Conservation (phyloP, 2,888 invertebrate genomes). For the Copidosoma aretas region DNA sequence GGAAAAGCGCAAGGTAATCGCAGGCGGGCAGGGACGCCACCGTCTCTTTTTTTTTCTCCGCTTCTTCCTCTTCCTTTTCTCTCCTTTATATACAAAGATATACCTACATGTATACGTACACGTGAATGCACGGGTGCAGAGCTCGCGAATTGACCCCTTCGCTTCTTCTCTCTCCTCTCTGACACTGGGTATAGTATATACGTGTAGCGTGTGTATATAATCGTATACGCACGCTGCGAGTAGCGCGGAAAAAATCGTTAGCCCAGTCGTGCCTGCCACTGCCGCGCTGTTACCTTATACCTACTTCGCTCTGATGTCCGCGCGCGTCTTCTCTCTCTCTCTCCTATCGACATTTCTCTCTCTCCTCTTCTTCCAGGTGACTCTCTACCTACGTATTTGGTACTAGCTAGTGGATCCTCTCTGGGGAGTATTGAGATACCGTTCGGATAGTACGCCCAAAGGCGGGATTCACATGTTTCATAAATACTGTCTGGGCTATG, state of each 20-base stretch:
- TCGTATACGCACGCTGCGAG: background rate
- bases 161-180: background rate
- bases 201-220: background rate
- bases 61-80: background rate
- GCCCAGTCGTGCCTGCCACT: conserved; percentile 30
- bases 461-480: no score
- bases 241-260: conserved; percentile 39
- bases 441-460: no score
- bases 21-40: background rate
- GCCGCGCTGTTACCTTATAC: conserved; percentile 9
- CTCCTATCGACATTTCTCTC: background rate
- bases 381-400: background rate
- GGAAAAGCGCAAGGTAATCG: background rate
- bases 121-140: no score
- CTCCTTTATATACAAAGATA: background rate
- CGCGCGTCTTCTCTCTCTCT: background rate
- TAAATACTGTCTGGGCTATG: no score
- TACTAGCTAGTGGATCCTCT: no score
- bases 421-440: background rate
- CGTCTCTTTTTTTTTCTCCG: conserved; percentile 10
- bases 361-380: background rate
- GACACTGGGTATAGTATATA: background rate
- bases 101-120: no score
- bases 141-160: conserved; percentile 35
- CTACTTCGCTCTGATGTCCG: conserved; percentile 24